Percentiles rank a stretch among this genome's conserved stretches.
Evolutionary conservation across 1,140 invertebrate genomes (phyloP).

Genomic region (Pygmarrhopalites habei): DNA sequence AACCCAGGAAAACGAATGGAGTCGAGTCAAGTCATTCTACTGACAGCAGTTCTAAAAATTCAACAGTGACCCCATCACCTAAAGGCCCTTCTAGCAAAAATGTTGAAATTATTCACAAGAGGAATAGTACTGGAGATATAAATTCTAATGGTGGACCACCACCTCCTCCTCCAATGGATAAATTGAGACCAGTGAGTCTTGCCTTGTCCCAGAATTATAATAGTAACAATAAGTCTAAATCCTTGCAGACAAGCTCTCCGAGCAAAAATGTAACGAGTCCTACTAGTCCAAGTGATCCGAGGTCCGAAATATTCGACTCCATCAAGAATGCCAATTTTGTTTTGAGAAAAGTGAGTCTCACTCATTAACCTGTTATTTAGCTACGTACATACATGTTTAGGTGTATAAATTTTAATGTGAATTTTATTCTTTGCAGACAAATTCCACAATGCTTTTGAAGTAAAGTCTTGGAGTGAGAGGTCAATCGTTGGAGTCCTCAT

Average conservation of each 20-base stretch:
- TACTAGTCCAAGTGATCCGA: constrained; percentile 12
- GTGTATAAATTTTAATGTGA: too few relatives aligned
- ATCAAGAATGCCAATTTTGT: constrained; percentile 36
- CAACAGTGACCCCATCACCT: background rate
- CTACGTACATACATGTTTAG: too few relatives aligned
- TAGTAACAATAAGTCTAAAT: constrained; percentile 11
- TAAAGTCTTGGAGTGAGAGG: too few relatives aligned
- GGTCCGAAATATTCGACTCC: constrained; percentile 34
- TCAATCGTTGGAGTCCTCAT: too few relatives aligned
- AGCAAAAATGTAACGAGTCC: constrained; percentile 17
- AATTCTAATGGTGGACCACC: constrained; percentile 17
- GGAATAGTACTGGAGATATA: background rate
- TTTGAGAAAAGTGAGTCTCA: constrained; percentile 33
- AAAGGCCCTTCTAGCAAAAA: too few relatives aligned
- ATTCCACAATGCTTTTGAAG: too few relatives aligned
- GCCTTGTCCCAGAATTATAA: too few relatives aligned
- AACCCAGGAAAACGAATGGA: background rate
- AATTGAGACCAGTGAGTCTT: background rate
- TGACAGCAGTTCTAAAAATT: background rate
- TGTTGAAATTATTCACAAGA: background rate
- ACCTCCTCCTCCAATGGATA: constrained; percentile 23
- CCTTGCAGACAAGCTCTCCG: background rate
- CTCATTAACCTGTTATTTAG: too few relatives aligned
- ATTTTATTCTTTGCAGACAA: too few relatives aligned
- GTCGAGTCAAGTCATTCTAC: constrained; percentile 3